phyloP scores from a whole-genome alignment of 2,888 invertebrate species.

The Caenorhabditis afra region DNA sequence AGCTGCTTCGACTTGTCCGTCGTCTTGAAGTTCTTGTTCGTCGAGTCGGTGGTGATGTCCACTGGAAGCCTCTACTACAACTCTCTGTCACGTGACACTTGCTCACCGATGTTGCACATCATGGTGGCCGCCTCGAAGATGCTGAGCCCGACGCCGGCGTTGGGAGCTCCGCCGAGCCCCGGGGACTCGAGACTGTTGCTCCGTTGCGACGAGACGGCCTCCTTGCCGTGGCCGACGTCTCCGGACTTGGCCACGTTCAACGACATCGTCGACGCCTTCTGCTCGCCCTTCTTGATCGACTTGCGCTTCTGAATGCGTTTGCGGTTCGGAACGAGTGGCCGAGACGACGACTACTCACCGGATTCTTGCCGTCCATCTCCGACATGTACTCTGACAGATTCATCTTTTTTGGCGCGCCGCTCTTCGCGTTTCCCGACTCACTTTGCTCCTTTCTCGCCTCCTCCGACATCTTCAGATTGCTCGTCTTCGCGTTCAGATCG shows the following conservation, averaged over 20 bases:
- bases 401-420: slow-evolving; percentile 39
- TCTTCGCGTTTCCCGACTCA: slow-evolving; percentile 25
- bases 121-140: slow-evolving; percentile 51
- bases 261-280: slow-evolving; percentile 48
- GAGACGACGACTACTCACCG: slow-evolving; percentile 18
- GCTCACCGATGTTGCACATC: slow-evolving; percentile 52
- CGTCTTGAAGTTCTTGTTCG: slow-evolving; percentile 25
- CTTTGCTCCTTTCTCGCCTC: slow-evolving; percentile 35
- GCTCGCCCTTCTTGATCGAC: slow-evolving; percentile 45
- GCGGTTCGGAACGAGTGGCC: neutral
- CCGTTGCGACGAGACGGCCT: slow-evolving; percentile 33
- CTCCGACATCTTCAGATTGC: slow-evolving; percentile 30
- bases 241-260: slow-evolving; percentile 23
- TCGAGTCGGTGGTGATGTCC: slow-evolving; percentile 53
- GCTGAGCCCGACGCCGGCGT: slow-evolving; percentile 27
- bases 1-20: slow-evolving; percentile 35
- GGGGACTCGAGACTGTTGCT: slow-evolving; percentile 48
- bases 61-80: slow-evolving; percentile 1
- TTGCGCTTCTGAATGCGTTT: slow-evolving; percentile 34
- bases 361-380: slow-evolving; percentile 37
- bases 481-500: slow-evolving; percentile 46
- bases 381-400: slow-evolving; percentile 54
- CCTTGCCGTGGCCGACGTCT: slow-evolving; percentile 12
- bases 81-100: too few relatives aligned
- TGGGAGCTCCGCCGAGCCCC: neutral